Evolutionary conservation across 2,797 vertebrate species (phyloP), one percentile per base, ranked within the genome.

Genomic region (Dipus sagitta): DNA sequence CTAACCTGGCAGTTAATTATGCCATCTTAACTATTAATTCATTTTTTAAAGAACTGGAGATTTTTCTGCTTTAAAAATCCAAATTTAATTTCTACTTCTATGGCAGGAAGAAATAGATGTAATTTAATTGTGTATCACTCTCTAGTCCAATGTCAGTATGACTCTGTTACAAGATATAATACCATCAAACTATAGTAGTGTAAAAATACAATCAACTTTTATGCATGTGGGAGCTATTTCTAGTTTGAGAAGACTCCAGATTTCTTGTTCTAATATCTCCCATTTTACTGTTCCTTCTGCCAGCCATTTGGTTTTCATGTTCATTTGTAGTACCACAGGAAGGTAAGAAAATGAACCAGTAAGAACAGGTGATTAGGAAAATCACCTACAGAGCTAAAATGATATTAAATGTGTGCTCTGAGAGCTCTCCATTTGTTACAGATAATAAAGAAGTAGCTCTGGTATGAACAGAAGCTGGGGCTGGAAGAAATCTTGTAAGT

Each of bases 381-480:
- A 76, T 79, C 10, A 76, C 17, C 34, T 32, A 71, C 15, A 24
- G 71, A 54, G 75, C 14, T 68, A 86, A 80, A 93, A 75, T 52
- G 72, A 30, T 65, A 89, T 10, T 83, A 70, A 86, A 86, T 65
- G 18, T 88, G 30, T 47, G 42, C 26, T 84, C 64, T 67, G 58
- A 42, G 7, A 21, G 4, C 24, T 54, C 38, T 84, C 58, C 58
- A 28, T 58, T 60, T 92, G n/a, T 32, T 90, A 65, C 7, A 72
- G 23, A 91, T n/a, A n/a, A 78, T 67, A n/a, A 80, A 94, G 30
- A 94, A 88, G 88, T n/a, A 80, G 10, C 24, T 76, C 34, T 30
- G 67, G 94, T 94, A 93, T 93, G 86, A 90, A 76, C 0, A 90
- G 80, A 88, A 93, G 88, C 23, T 72, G 79, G 76, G 6, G 15